Evolutionary conservation across 2,113 vertebrate genomes (phyloP), one percentile per base, ranked within the genome.

Genomic region (Vireo altiloquus): DNA sequence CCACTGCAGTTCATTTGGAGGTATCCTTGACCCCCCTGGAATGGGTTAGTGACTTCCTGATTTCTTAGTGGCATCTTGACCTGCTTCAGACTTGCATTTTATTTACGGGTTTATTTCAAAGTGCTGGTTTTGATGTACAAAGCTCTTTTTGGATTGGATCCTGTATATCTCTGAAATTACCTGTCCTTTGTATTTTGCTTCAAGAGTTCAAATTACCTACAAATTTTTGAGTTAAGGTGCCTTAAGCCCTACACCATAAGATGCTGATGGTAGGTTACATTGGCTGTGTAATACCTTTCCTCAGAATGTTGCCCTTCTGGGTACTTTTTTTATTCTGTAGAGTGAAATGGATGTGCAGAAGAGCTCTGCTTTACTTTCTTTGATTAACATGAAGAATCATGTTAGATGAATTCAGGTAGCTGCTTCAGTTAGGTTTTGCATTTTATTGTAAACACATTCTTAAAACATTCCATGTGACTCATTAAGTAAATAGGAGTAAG

Each of bases 121-220:
- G 39, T 74, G 39, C 44, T 39, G 8, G 2, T 78, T 95, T 88
- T 87, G 30, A 49, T 80, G 47, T 83, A 91, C 54, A 83, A 88
- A 93, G 59, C n/a, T 93, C 27, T 78, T 92, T 92, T 74, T 49
- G 24, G 35, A 86, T 81, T 93, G 68, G 75, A 56, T 92, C 79
- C 71, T 93, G 52, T 91, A 78, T 93, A 88, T 95, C 88, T 95
- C 92, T 89, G 82, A 93, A 95, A 94, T 96, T 81, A 74, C 79
- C 85, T 95, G 72, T 92, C 93, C 75, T 87, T 47, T 68, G 27
- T 89, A 39, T 86, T 97, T 94, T 94, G n/a, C 69, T 92, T 93
- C 82, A 86, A 75, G 71, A 87, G 35, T 78, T 88, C 64, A 89
- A 85, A 86, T 63, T 77, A 42, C 68, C 53, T 61, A 49, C 52